Conservation (phyloP, 2,113 vertebrate species). For the Amazona vittata region DNA sequence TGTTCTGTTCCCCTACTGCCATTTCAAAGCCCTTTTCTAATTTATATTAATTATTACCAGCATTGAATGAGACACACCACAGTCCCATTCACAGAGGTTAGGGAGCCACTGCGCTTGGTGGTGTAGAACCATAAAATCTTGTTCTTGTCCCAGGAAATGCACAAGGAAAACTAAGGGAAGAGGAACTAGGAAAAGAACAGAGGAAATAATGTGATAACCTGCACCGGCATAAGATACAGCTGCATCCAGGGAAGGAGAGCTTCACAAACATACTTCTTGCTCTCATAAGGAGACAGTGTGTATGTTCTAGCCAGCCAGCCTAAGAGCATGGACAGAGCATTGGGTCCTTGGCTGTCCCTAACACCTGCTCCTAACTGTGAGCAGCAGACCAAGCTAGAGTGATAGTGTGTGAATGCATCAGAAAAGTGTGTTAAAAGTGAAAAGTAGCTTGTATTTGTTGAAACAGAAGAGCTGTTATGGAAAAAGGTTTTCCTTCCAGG, state of each 20-base stretch:
- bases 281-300: background rate
- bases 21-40: background rate
- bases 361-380: background rate
- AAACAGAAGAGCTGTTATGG: background rate
- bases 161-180: background rate
- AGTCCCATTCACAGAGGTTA: background rate
- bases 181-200: background rate
- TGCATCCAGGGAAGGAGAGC: background rate
- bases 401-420: background rate
- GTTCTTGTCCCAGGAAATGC: background rate
- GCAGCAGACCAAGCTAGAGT: background rate
- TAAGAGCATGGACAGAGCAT: background rate
- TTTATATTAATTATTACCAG: background rate
- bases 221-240: background rate
- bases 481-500: background rate
- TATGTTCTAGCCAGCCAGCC: background rate
- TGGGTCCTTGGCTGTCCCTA: background rate
- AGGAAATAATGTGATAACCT: background rate
- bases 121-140: background rate
- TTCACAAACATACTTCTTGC: background rate
- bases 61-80: background rate
- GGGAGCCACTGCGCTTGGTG: background rate
- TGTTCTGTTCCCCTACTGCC: background rate
- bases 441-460: background rate
- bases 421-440: background rate